Base-by-base conservation (phyloP, 2,113 vertebrate genomes). In the Etia nguti region DNA sequence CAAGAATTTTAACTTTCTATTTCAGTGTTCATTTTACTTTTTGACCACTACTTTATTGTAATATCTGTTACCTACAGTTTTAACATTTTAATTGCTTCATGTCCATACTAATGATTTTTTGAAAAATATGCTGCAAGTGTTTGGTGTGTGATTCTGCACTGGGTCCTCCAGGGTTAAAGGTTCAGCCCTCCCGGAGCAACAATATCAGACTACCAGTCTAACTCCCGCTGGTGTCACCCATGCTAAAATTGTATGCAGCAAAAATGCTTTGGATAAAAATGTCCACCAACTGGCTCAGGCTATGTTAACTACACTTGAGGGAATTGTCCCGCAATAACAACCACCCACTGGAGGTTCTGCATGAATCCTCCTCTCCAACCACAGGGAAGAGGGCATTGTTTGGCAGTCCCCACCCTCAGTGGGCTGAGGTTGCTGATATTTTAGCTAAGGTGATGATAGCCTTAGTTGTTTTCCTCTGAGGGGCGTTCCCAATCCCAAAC, bases 371-470 rank as follows among this genome's bases (percentile, higher is more conserved):
- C 43, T 59, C 65, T 88, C 60, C 85, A 43, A 56, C 91, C 90
- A 9, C 89, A 65, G 86, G 84, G 83, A 85, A 62, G 89, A 79
- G 81, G 84, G 46, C 87, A 94, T 94, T 95, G 94, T 95, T 88
- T 65, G 73, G 62, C 38, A 4, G 80, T 48, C 57, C 73, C 87
- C 73, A 57, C 90, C 88, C 89, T 81, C 6, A 29, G 85, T 41
- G 82, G 80, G 83, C 56, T 80, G 84, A 86, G 93, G 89, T 91
- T 62, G 89, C 90, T 93, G 93, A 94, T 94, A 89, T 93, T 94
- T 92, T 93, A 93, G 90, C 93, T 73, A 65, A 90, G 92, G 93
- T 89, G 94, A 94, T 95, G 95, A 95, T 93, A 87, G 93, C 90
- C 88, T 86, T n/a, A 24, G 52, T 90, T 94, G 92, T 91, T 92